Conservation (phyloP, 92 coral and sea anemone species). For the Anthopleura xanthogrammica region DNA sequence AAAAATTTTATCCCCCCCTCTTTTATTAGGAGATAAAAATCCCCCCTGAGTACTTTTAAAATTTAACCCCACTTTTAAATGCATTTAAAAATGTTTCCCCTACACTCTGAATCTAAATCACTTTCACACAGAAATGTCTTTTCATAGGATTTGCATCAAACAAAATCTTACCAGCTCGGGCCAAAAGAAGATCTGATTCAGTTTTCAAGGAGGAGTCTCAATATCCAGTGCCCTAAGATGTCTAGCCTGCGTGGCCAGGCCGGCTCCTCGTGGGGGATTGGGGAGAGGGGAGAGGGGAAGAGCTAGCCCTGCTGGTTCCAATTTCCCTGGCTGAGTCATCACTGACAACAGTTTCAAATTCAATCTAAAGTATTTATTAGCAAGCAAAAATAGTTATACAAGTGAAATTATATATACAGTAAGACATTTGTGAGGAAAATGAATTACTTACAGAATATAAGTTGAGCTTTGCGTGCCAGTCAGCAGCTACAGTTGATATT, state of each 20-base stretch:
- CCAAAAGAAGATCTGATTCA: constrained; percentile 35
- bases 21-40: no score
- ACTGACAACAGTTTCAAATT: constrained; percentile 39
- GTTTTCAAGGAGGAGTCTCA: constrained; percentile 26
- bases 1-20: no score
- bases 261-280: no score
- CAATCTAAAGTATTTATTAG: constrained; percentile 21
- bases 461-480: constrained; percentile 32
- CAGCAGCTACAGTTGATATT: constrained; percentile 25
- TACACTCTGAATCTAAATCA: no score
- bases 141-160: no score
- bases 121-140: no score
- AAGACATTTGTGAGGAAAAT: not conserved
- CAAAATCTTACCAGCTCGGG: constrained; percentile 44
- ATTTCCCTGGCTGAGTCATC: constrained; percentile 38
- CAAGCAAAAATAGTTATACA: not conserved
- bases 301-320: constrained; percentile 54
- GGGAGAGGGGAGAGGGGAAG: no score
- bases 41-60: no score
- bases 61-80: no score
- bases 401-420: not conserved
- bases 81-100: no score
- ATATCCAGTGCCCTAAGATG: constrained; percentile 41
- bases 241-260: no score
- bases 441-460: constrained; percentile 9